phyloP scores from a whole-genome alignment of 2,888 invertebrate species.

The Resseliella maxima region DNA sequence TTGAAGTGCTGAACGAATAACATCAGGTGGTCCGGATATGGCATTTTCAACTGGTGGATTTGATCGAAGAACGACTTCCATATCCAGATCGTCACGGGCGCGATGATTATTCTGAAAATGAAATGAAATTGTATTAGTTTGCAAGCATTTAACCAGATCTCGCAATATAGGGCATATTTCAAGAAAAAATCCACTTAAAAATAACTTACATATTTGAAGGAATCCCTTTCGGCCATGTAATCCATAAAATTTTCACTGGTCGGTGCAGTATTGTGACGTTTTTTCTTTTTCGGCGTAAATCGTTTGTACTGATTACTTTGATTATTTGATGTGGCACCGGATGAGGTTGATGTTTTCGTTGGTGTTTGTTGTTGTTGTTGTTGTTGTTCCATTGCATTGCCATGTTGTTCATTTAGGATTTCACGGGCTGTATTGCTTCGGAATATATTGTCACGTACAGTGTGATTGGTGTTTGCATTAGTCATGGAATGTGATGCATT shows the following conservation, averaged over 20 bases:
- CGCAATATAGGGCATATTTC: neutral
- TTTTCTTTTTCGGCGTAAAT: slow-evolving; percentile 82
- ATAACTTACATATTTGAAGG: slow-evolving; percentile 67
- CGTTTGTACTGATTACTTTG: slow-evolving; percentile 71
- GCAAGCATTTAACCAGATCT: neutral
- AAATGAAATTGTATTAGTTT: neutral
- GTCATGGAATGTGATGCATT: neutral
- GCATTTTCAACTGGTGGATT: slow-evolving; percentile 62
- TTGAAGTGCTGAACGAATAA: slow-evolving; percentile 83
- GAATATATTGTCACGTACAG: slow-evolving; percentile 69
- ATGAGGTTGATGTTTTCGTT: slow-evolving; percentile 74
- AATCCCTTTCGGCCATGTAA: slow-evolving; percentile 69
- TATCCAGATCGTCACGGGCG: slow-evolving; percentile 85
- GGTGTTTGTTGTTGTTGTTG: slow-evolving; percentile 64
- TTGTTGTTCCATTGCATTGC: neutral
- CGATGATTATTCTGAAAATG: slow-evolving; percentile 69
- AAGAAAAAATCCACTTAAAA: slow-evolving; percentile 36
- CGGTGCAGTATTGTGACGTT: slow-evolving; percentile 89
- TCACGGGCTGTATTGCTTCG: slow-evolving; percentile 88
- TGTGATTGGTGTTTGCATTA: slow-evolving; percentile 2
- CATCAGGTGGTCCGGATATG: slow-evolving; percentile 76
- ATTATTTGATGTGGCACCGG: slow-evolving; percentile 58
- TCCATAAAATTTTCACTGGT: slow-evolving; percentile 77
- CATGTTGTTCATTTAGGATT: slow-evolving; percentile 70
- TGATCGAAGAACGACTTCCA: slow-evolving; percentile 84